phyloP scores from a whole-genome alignment of 2,888 invertebrate genomes.

The Myopa tessellatipennis region DNA sequence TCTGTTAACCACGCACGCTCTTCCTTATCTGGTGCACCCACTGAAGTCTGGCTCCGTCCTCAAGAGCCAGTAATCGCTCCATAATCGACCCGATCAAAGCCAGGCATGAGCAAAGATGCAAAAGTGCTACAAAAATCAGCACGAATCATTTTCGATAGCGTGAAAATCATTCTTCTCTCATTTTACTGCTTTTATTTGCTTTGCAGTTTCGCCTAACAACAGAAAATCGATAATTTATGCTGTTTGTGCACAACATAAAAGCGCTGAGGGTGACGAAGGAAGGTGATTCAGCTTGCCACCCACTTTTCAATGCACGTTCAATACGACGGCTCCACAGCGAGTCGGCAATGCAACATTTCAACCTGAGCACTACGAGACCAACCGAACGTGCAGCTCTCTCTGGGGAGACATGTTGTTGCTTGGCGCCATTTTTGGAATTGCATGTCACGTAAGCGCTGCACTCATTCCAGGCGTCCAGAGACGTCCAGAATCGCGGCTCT shows the following conservation, averaged over 20 bases:
- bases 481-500: background rate
- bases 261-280: background rate
- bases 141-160: slow-evolving; percentile 13
- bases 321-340: background rate
- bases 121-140: background rate
- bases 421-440: background rate
- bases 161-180: background rate
- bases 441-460: background rate
- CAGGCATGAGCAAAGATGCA: background rate
- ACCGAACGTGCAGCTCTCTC: background rate
- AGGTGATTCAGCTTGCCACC: background rate
- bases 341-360: background rate
- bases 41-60: too few relatives aligned
- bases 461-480: background rate
- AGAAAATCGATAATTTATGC: slow-evolving; percentile 25
- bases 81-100: slow-evolving; percentile 1
- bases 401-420: background rate
- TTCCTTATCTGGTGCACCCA: background rate
- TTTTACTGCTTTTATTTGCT: background rate
- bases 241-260: background rate
- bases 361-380: background rate
- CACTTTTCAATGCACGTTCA: slow-evolving; percentile 5
- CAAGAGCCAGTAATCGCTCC: slow-evolving; percentile 9
- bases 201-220: background rate
- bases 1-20: background rate